Evolutionary conservation across 2,113 vertebrate genomes (phyloP).

Genomic region (Sorex araneus): DNA sequence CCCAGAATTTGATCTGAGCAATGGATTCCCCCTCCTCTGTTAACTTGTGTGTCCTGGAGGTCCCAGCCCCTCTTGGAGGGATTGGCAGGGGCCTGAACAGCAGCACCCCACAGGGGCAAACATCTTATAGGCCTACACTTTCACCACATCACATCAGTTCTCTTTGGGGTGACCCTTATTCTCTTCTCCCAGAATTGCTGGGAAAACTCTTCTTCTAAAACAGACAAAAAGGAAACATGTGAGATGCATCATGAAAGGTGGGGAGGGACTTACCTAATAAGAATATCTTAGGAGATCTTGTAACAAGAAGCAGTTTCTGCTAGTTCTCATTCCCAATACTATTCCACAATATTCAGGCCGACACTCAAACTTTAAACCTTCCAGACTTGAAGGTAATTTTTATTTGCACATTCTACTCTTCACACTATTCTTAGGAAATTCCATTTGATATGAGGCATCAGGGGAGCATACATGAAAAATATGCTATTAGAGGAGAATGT

Average conservation of each 20-base stretch:
- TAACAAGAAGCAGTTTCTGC: slow-evolving; percentile 9
- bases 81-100: too few species aligned
- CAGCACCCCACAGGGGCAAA: too few species aligned
- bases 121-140: too few species aligned
- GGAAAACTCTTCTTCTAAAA: too few species aligned
- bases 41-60: too few species aligned
- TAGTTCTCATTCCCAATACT: background rate
- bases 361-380: background rate
- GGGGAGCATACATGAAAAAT: background rate
- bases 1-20: too few species aligned
- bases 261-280: background rate
- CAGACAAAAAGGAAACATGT: background rate
- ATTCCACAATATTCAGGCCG: background rate
- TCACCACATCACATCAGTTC: too few species aligned
- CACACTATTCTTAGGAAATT: background rate
- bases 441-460: background rate
- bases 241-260: background rate
- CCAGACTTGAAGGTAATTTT: background rate
- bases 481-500: background rate
- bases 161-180: too few species aligned
- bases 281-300: background rate
- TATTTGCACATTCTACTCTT: background rate
- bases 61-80: too few species aligned
- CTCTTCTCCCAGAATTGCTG: too few species aligned
- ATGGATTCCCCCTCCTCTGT: too few species aligned